Conservation (phyloP, 2,113 vertebrate genomes). For the Pterophyllum scalare region DNA sequence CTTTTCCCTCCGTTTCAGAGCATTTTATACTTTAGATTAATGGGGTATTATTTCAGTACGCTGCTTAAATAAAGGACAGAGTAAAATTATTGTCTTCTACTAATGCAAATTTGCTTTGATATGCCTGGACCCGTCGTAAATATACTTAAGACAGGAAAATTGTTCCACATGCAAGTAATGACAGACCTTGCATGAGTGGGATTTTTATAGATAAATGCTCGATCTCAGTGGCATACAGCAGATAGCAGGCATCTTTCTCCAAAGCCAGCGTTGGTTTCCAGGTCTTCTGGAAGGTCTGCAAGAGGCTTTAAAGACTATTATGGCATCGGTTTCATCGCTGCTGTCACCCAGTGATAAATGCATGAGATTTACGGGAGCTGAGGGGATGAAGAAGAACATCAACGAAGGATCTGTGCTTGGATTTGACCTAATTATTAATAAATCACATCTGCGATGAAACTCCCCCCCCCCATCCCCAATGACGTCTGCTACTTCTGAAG, state of each 20-base stretch:
- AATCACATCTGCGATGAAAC: conserved; percentile 26
- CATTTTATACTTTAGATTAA: neutral
- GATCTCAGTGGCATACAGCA: conserved; percentile 39
- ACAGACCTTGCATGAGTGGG: conserved; percentile 21
- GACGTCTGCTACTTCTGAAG: neutral
- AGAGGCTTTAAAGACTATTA: conserved; percentile 53
- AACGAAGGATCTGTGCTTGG: conserved; percentile 21
- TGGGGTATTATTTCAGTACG: neutral
- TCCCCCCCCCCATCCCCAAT: neutral
- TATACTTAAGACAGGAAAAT: neutral
- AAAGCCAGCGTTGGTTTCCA: conserved; percentile 43
- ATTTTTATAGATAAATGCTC: conserved; percentile 31
- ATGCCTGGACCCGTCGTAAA: conserved; percentile 19
- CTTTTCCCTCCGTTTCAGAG: neutral
- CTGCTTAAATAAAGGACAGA: neutral
- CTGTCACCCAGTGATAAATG: conserved; percentile 66
- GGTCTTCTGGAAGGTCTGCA: conserved; percentile 25
- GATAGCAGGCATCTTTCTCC: conserved; percentile 40
- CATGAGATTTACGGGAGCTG: conserved; percentile 51
- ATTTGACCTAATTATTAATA: conserved; percentile 51
- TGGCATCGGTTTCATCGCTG: conserved; percentile 51
- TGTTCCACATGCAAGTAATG: conserved; percentile 14
- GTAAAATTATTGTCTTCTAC: neutral
- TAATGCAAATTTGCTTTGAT: neutral
- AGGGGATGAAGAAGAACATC: conserved; percentile 26